Conservation (phyloP, 2,113 vertebrate species). For the Zosterops japonicus region DNA sequence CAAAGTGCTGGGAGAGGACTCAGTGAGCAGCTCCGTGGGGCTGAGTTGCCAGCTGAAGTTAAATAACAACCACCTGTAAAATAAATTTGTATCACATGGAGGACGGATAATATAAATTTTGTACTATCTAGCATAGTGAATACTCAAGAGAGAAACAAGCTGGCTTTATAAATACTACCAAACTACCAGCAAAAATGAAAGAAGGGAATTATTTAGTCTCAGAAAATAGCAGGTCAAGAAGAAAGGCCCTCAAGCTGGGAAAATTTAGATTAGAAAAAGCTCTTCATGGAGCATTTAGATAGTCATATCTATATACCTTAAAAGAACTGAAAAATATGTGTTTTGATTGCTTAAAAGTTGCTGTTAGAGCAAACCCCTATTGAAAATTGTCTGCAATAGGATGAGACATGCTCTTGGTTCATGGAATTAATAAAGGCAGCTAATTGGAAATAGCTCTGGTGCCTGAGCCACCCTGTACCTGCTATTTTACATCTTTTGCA, state of each 20-base stretch:
- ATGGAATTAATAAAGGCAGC: background rate
- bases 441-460: background rate
- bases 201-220: background rate
- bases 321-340: background rate
- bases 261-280: background rate
- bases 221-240: conserved; percentile 9
- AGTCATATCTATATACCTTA: background rate
- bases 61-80: background rate
- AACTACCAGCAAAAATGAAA: background rate
- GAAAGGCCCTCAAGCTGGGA: background rate
- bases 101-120: background rate
- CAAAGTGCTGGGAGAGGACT: background rate
- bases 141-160: background rate
- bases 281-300: background rate
- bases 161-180: background rate
- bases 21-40: background rate
- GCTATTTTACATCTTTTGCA: background rate
- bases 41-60: background rate
- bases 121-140: background rate
- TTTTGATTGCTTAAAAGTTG: background rate
- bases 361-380: background rate
- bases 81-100: background rate
- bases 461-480: background rate
- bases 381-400: background rate
- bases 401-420: background rate